Percentiles rank a stretch among this genome's conserved stretches.
phyloP scores from a whole-genome alignment of 2,113 vertebrate genomes.

The Hypanus sabinus region DNA sequence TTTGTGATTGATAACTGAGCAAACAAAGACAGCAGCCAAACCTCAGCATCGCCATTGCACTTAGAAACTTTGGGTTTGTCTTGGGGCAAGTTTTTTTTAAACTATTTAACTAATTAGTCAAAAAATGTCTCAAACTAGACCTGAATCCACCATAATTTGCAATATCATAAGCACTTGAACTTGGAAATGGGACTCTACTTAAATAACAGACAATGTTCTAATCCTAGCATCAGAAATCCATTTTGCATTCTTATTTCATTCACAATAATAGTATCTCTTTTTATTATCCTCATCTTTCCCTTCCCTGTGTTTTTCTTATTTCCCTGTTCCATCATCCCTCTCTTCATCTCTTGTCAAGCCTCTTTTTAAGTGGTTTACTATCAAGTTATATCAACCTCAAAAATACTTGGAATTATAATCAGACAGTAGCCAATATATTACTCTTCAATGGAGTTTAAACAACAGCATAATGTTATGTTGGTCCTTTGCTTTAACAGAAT shows the following conservation, averaged over 20 bases:
- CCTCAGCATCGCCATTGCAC: neutral
- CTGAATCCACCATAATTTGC: too few relatives aligned
- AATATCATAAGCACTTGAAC: neutral
- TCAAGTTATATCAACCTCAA: neutral
- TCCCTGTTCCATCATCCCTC: neutral
- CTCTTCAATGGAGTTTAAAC: neutral
- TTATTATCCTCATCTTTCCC: neutral
- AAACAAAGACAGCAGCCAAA: too few relatives aligned
- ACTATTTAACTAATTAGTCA: neutral
- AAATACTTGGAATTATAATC: neutral
- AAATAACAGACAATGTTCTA: neutral
- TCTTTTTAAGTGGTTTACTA: neutral
- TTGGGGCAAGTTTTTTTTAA: too few relatives aligned
- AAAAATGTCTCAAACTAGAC: too few relatives aligned
- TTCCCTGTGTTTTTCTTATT: neutral
- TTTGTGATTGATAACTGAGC: too few relatives aligned
- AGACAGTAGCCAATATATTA: neutral
- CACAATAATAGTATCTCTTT: neutral
- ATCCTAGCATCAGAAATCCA: too few relatives aligned
- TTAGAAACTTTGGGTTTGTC: neutral
- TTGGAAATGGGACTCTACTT: neutral
- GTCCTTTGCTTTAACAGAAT: neutral
- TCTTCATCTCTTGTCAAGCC: conserved; percentile 35
- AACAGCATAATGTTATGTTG: conserved; percentile 43
- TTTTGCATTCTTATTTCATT: neutral